Evolutionary conservation across 2,888 invertebrate genomes (phyloP).

Genomic region (Colletes collaris): DNA sequence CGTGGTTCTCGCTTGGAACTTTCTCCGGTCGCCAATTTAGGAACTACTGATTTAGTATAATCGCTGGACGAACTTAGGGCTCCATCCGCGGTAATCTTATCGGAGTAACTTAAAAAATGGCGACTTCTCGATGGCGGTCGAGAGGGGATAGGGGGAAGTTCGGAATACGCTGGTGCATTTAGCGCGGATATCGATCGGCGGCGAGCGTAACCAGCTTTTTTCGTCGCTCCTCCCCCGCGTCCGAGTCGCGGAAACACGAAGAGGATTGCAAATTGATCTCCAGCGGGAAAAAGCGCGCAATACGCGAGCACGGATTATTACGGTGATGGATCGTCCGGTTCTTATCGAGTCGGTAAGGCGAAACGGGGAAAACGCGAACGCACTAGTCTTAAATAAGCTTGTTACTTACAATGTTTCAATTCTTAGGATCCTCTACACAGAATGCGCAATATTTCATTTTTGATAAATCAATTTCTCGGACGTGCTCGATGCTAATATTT

Average conservation of each 20-base stretch:
- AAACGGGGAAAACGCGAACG: neutral
- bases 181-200: slow-evolving; percentile 31
- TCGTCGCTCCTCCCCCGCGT: slow-evolving; percentile 19
- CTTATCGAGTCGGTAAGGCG: slow-evolving; percentile 27
- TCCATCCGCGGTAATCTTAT: slow-evolving; percentile 20
- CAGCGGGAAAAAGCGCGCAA: slow-evolving; percentile 13
- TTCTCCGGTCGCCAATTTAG: slow-evolving; percentile 13
- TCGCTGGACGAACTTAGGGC: slow-evolving; percentile 16
- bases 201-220: slow-evolving; percentile 16
- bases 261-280: slow-evolving; percentile 52
- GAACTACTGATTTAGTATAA: slow-evolving; percentile 32
- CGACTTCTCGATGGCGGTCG: neutral
- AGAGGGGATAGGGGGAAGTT: neutral
- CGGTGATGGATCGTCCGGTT: slow-evolving; percentile 27
- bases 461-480: no score
- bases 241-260: slow-evolving; percentile 5
- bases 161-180: slow-evolving; percentile 7
- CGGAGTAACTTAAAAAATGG: slow-evolving; percentile 26
- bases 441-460: no score
- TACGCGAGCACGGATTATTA: slow-evolving; percentile 37
- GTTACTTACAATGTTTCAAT: no score
- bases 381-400: slow-evolving; percentile 6
- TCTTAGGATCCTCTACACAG: no score
- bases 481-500: no score
- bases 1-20: neutral